Conservation (phyloP, 2,797 vertebrate species). For the Varecia variegata region DNA sequence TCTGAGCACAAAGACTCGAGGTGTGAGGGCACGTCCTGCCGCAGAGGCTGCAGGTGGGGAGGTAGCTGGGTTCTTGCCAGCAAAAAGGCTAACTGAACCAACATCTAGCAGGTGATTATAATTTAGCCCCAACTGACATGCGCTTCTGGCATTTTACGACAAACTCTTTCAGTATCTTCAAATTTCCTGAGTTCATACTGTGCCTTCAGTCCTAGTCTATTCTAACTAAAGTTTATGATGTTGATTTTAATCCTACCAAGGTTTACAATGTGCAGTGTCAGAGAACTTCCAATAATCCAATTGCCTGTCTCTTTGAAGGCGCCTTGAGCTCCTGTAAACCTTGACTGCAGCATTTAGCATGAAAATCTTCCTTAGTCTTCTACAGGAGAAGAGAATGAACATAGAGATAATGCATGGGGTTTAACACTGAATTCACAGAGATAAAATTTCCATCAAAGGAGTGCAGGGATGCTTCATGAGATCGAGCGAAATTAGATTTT, state of each 20-base stretch:
- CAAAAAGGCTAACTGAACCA: not conserved
- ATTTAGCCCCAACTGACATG: not conserved
- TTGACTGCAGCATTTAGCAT: not conserved
- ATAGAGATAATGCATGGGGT: not conserved
- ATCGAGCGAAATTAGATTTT: not conserved
- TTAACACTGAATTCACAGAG: not conserved
- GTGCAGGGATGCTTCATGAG: not conserved
- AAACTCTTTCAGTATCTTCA: not conserved
- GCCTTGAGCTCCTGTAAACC: not conserved
- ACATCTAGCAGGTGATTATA: not conserved
- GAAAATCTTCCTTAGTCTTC: not conserved
- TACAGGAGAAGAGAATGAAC: not conserved
- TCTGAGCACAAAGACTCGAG: not conserved
- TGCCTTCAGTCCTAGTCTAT: not conserved
- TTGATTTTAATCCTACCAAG: not conserved
- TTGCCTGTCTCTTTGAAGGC: not conserved
- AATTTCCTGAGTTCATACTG: not conserved
- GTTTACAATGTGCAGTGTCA: not conserved
- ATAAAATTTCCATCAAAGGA: not conserved
- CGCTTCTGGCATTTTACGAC: not conserved
- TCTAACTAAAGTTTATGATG: not conserved
- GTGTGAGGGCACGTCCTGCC: not conserved
- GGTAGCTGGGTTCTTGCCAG: not conserved
- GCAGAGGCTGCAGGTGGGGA: not conserved
- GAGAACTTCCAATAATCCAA: not conserved